These are phyloP conservation scores for Theodoxus fluviatilis DNA, from an alignment of 2,888 invertebrate species.

Conservation along the genomic window DNA sequence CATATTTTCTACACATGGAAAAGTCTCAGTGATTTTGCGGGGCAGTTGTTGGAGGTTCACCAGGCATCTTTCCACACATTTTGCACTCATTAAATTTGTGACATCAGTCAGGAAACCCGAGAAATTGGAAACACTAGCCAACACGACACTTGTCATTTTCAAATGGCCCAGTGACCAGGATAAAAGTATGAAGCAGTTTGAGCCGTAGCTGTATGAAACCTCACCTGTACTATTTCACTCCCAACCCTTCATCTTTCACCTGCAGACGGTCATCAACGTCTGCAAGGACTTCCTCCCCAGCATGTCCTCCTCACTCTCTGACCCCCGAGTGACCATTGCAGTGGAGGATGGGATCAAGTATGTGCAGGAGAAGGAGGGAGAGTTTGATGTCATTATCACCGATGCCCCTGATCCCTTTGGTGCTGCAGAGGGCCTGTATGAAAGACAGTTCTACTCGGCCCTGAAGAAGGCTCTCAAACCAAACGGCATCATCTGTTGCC, in stretches of 20 bases:
- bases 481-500: constrained; percentile 90
- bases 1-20: no score
- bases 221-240: no score
- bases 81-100: no score
- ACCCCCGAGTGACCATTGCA: constrained; percentile 81
- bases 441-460: constrained; percentile 82
- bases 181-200: no score
- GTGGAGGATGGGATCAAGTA: constrained; percentile 95
- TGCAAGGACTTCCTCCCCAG: constrained; percentile 87
- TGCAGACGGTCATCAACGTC: constrained; percentile 78
- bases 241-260: not conserved
- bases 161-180: no score
- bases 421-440: constrained; percentile 76
- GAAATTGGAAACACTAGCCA: no score
- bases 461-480: constrained; percentile 83
- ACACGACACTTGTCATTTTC: no score
- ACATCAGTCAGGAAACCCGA: no score
- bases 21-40: no score
- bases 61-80: no score
- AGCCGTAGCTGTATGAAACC: no score
- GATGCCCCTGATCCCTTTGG: constrained; percentile 97
- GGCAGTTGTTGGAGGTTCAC: no score
- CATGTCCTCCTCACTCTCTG: constrained; percentile 86
- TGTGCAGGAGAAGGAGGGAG: constrained; percentile 80
- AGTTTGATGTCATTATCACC: constrained; percentile 97